A percentile compares a stretch with the other conserved stretches of the same genome.
These are phyloP conservation scores for Vidua chalybeata DNA, from an alignment of 2,113 vertebrate species.

Conservation along the genomic window DNA sequence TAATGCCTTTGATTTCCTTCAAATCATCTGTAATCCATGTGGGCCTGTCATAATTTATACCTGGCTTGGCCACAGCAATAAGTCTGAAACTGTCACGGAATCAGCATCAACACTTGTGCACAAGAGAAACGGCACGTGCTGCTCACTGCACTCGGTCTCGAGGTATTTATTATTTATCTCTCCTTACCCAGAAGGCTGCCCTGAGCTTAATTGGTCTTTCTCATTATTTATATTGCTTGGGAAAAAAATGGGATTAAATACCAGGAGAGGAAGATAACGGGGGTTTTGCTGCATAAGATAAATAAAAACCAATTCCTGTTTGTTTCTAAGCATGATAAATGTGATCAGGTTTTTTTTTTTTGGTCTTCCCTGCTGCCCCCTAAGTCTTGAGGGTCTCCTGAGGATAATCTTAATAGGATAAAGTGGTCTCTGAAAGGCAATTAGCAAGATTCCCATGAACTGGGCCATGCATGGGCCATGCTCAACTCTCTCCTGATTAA, in stretches of 20 bases:
- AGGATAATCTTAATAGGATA: conserved; percentile 69
- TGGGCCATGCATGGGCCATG: conserved; percentile 25
- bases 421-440: conserved; percentile 73
- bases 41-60: conserved; percentile 46
- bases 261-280: conserved; percentile 11
- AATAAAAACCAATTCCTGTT: conserved; percentile 69
- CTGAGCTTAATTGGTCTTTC: conserved; percentile 49
- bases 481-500: conserved; percentile 64
- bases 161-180: conserved; percentile 58
- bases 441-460: conserved; percentile 57
- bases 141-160: not conserved
- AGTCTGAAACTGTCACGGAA: conserved; percentile 27
- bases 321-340: conserved; percentile 69
- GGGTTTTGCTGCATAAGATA: conserved; percentile 56
- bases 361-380: not conserved
- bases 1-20: conserved; percentile 53
- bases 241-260: conserved; percentile 26
- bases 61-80: not conserved
- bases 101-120: not conserved
- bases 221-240: conserved; percentile 32
- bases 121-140: not conserved
- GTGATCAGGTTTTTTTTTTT: conserved; percentile 11
- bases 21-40: conserved; percentile 23
- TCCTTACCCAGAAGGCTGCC: conserved; percentile 10
- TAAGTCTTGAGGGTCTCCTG: conserved; percentile 10